Conservation (phyloP, 2,888 invertebrate species). For the Willowsia nigromaculata region DNA sequence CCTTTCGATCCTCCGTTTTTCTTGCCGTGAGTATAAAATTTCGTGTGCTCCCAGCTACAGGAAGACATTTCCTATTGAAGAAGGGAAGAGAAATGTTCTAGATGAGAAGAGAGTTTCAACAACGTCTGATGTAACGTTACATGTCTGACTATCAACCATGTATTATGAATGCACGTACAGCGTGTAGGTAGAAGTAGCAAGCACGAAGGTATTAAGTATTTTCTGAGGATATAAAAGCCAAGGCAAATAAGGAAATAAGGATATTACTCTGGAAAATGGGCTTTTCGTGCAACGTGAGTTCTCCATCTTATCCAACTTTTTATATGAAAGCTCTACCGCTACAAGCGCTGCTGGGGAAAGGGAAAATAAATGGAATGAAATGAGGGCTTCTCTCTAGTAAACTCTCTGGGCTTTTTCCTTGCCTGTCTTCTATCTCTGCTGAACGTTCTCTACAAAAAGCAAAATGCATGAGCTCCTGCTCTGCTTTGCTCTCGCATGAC, state of each 20-base stretch:
- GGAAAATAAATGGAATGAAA: slow-evolving; percentile 61
- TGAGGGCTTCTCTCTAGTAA: slow-evolving; percentile 45
- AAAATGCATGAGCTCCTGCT: slow-evolving; percentile 6
- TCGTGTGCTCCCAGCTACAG: slow-evolving; percentile 53
- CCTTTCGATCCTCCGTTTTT: background rate
- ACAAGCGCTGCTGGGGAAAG: background rate
- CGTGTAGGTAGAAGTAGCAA: too few relatives aligned
- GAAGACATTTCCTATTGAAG: slow-evolving; percentile 56
- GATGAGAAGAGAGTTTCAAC: background rate
- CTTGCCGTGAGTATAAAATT: slow-evolving; percentile 56
- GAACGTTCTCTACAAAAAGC: background rate
- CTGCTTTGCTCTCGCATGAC: slow-evolving; percentile 3
- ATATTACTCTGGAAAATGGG: slow-evolving; percentile 46
- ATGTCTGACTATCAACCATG: background rate
- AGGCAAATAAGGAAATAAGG: slow-evolving; percentile 63
- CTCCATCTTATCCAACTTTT: background rate
- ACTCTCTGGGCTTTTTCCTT: background rate
- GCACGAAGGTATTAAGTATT: too few relatives aligned
- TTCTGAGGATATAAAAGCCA: background rate
- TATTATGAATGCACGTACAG: background rate
- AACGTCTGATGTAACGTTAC: background rate
- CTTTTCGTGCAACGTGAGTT: slow-evolving; percentile 13
- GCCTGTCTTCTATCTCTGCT: background rate
- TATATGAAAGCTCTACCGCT: background rate
- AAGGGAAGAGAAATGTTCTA: slow-evolving; percentile 54